A percentile compares a stretch with the other conserved stretches of the same genome.
These are phyloP conservation scores for Pseudomugil tenellus DNA, from an alignment of 2,797 vertebrate genomes.

Conservation along the genomic window DNA sequence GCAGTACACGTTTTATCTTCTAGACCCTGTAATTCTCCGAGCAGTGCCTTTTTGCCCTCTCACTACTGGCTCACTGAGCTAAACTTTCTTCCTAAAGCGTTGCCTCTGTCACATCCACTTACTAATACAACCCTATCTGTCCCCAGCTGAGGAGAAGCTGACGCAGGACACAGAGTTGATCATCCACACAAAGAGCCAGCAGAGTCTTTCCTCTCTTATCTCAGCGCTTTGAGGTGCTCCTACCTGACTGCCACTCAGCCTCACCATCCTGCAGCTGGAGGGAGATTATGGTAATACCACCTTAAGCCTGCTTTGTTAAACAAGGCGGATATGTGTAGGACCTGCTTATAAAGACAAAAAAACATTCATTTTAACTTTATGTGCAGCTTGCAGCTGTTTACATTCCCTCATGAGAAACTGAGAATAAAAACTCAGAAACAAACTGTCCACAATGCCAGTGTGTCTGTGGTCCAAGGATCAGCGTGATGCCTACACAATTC, in stretches of 20 bases:
- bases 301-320: constrained; percentile 54
- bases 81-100: constrained; percentile 19
- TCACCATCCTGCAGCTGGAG: constrained; percentile 34
- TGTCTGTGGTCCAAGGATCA: no score
- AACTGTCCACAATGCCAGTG: no score
- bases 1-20: constrained; percentile 4
- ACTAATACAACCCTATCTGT: constrained; percentile 32
- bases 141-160: constrained; percentile 24
- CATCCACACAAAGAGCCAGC: constrained; percentile 3
- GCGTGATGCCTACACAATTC: background rate
- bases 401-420: constrained; percentile 3
- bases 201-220: constrained; percentile 26
- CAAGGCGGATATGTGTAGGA: constrained; percentile 24
- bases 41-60: constrained; percentile 26
- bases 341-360: constrained; percentile 12
- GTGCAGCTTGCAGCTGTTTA: background rate
- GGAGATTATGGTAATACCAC: constrained; percentile 54
- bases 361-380: constrained; percentile 7
- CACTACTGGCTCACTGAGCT: constrained; percentile 20
- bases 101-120: constrained; percentile 24
- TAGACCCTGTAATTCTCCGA: constrained; percentile 11
- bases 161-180: constrained; percentile 3
- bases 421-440: constrained; percentile 8
- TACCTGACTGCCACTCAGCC: constrained; percentile 47
- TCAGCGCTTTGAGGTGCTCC: constrained; percentile 33